Evolutionary conservation across 1,140 invertebrate species (phyloP), one percentile per base, ranked within the genome.

Genomic region (Musca vetustissima): DNA sequence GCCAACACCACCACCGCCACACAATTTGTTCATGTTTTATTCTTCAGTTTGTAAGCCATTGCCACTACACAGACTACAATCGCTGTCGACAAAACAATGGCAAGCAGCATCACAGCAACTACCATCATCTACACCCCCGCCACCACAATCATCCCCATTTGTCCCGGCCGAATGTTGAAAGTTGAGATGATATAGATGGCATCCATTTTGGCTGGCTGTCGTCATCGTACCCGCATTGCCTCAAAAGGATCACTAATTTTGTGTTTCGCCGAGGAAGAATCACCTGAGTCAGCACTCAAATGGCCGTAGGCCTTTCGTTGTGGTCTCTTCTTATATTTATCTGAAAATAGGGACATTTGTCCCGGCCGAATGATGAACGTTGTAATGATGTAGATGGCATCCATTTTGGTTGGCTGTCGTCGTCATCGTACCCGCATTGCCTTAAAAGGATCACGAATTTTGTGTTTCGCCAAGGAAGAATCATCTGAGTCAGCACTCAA

Each of bases 171-270:
- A 19, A 43, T 68, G 48, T n/a, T 47, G 19, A 22, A 25, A 50
- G 59, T 19, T 69, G 15, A 8, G 25, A 21, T 36, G 28, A 19
- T 61, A 15, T 4, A 32, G 57, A 43, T 61, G 25, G 22, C 57
- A 61, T 9, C 28, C 57, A 36, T 43, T 61, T n/a, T 59, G 55
- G 9, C 1, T 59, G 19, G 49, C 49, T 52, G 49, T 52, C 64
- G 15, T 70, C 76, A 57, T 21, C 21, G 57, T 74, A 74, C 68
- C 22, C 6, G 36, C 53, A 66, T 73, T 73, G 55, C 66, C 68
- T 79, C 76, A 74, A 80, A 82, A 71, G 81, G 78, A 75, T 82
- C 80, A 68, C 80, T 77, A 75, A 79, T 79, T 78, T 79, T 80
- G 70, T 77, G 75, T 71, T 75, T 73, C 25, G 59, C 53, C 69